Percentiles rank a stretch among this genome's conserved stretches.
phyloP scores from a whole-genome alignment of 2,888 invertebrate genomes.

The Drosophila austrosaltans region DNA sequence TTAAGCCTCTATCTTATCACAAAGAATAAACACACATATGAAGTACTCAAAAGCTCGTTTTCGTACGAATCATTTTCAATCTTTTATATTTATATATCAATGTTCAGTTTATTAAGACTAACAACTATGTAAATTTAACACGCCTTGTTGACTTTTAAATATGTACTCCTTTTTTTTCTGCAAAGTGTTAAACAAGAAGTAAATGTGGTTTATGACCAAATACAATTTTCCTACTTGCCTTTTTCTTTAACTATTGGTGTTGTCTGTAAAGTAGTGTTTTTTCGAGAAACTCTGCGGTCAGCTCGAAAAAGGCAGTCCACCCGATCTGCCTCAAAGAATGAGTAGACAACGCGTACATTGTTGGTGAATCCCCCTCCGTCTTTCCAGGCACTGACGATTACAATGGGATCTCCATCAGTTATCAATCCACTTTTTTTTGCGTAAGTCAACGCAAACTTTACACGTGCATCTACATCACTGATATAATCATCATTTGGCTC shows the following conservation, averaged over 20 bases:
- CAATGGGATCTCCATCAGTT: constrained; percentile 91
- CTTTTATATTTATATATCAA: no score
- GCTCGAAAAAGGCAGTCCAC: constrained; percentile 59
- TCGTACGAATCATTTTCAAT: no score
- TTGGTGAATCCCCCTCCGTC: constrained; percentile 97
- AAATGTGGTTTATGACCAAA: neutral
- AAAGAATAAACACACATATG: no score
- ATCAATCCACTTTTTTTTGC: constrained; percentile 93
- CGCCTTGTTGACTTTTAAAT: neutral
- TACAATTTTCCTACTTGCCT: neutral
- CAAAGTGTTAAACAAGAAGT: neutral
- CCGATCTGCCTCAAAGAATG: constrained; percentile 72
- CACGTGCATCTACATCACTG: constrained; percentile 93
- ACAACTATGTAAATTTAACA: neutral
- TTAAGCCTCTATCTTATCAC: no score
- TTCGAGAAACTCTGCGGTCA: constrained; percentile 42
- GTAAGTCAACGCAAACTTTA: constrained; percentile 90
- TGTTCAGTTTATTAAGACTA: neutral
- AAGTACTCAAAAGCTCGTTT: no score
- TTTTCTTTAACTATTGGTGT: neutral
- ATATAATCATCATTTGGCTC: constrained; percentile 89
- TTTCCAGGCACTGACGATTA: constrained; percentile 98
- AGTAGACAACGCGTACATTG: constrained; percentile 94
- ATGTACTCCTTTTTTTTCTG: constrained; percentile 15
- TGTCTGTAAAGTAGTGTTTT: constrained; percentile 41